A percentile compares a stretch with the other conserved stretches of the same genome.
Conservation (phyloP, 2,113 vertebrate genomes). For the Paradoxurus hermaphroditus region DNA sequence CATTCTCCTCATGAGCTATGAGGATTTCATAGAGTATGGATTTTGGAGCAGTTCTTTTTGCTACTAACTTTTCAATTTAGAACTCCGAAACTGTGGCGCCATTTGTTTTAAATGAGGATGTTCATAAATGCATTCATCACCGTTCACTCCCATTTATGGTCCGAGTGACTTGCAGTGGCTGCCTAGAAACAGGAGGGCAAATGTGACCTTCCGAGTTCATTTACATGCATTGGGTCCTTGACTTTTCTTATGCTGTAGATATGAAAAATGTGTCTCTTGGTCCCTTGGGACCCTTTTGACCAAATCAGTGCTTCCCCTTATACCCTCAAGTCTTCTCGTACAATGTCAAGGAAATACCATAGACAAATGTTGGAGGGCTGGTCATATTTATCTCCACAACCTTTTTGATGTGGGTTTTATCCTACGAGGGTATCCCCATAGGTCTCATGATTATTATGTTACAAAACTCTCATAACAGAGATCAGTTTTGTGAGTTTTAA, state of each 20-base stretch:
- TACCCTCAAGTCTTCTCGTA: background rate
- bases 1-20: constrained; percentile 32
- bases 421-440: background rate
- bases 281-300: background rate
- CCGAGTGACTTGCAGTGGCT: background rate
- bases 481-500: background rate
- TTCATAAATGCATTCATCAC: constrained; percentile 31
- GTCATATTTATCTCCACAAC: background rate
- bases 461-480: background rate
- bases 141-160: background rate
- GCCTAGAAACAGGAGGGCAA: background rate
- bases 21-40: constrained; percentile 57
- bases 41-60: constrained; percentile 55
- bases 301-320: background rate
- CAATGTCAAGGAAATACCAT: background rate
- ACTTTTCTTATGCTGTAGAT: background rate
- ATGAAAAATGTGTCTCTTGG: background rate
- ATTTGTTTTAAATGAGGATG: constrained; percentile 46
- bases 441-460: background rate
- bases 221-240: background rate
- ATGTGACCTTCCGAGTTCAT: background rate
- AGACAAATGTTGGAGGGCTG: background rate
- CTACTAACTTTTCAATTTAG: constrained; percentile 56
- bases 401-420: background rate
- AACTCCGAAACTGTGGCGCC: background rate